Conservation (phyloP, 2,797 vertebrate species). For the Mormyrops boulengeri region DNA sequence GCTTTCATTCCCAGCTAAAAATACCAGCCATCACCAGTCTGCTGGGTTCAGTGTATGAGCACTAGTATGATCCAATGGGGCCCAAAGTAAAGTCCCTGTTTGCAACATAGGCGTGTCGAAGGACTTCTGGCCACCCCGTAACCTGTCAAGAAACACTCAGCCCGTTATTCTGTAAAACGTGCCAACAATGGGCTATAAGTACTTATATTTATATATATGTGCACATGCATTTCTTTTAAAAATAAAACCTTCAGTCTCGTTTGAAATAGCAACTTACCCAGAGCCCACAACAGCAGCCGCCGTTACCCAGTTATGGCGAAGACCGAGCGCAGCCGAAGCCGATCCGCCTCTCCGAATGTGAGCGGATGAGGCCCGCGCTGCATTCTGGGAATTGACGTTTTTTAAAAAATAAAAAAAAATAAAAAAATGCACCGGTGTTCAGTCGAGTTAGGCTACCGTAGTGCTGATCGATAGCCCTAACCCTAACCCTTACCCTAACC, state of each 20-base stretch:
- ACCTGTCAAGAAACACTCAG: conserved; percentile 6
- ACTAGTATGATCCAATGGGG: conserved; percentile 25
- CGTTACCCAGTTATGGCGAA: conserved; percentile 52
- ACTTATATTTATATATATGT: neutral
- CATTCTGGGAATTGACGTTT: conserved; percentile 42
- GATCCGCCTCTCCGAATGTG: conserved; percentile 31
- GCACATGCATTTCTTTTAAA: neutral
- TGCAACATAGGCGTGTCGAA: conserved; percentile 62
- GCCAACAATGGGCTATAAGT: neutral
- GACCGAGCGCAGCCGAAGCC: conserved; percentile 42
- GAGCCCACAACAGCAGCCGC: conserved; percentile 55
- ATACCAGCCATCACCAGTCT: conserved; percentile 26
- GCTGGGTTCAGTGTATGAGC: neutral
- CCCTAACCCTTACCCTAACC: no score
- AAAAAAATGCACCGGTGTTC: no score
- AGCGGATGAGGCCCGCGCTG: conserved; percentile 45
- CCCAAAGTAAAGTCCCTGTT: conserved; percentile 31
- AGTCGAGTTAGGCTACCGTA: no score
- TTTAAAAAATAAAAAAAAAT: no score
- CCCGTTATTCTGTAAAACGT: neutral
- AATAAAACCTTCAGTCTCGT: conserved; percentile 1
- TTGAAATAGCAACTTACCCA: conserved; percentile 54
- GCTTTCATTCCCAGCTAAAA: conserved; percentile 40
- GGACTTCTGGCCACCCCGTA: conserved; percentile 23
- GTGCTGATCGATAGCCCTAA: no score